Evolutionary conservation across 2,888 invertebrate species (phyloP).

Genomic region (Smittia aterrima): DNA sequence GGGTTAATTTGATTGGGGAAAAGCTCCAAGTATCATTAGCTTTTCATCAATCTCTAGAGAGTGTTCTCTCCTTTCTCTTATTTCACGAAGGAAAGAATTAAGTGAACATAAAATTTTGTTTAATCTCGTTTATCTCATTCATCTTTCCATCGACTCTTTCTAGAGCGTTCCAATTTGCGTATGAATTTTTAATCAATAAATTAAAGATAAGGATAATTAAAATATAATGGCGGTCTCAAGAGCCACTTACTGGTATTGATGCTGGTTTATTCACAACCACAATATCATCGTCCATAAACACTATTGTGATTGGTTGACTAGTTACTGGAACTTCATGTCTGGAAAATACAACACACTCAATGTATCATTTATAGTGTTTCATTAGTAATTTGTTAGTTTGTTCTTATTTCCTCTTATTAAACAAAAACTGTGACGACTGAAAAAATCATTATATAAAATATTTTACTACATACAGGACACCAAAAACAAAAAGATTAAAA

Average conservation of each 20-base stretch:
- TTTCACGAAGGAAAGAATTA: not conserved
- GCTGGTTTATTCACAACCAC: conserved; percentile 99
- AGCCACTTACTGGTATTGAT: conserved; percentile 98
- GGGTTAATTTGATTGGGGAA: not conserved
- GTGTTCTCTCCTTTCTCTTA: not conserved
- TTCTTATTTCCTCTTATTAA: not conserved
- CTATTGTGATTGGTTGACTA: conserved; percentile 93
- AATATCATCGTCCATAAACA: conserved; percentile 97
- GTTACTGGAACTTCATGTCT: conserved; percentile 99
- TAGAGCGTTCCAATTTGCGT: not conserved
- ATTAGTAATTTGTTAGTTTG: conserved; percentile 9
- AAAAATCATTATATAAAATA: not conserved
- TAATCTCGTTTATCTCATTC: too few relatives aligned
- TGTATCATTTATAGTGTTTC: conserved; percentile 26
- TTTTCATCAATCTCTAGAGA: not conserved
- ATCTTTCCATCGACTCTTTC: not conserved
- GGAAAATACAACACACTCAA: conserved; percentile 55
- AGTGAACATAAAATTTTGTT: not conserved
- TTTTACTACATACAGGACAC: too few relatives aligned
- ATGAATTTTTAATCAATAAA: conserved; percentile 14
- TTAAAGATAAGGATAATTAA: not conserved
- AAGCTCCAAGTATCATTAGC: not conserved
- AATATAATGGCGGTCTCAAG: conserved; percentile 69
- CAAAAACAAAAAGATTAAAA: too few relatives aligned
- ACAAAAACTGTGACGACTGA: not conserved